Percentiles rank a stretch among this genome's conserved stretches.
These are phyloP conservation scores for Chrysopa pallens DNA, from an alignment of 1,140 invertebrate genomes.

Conservation along the genomic window DNA sequence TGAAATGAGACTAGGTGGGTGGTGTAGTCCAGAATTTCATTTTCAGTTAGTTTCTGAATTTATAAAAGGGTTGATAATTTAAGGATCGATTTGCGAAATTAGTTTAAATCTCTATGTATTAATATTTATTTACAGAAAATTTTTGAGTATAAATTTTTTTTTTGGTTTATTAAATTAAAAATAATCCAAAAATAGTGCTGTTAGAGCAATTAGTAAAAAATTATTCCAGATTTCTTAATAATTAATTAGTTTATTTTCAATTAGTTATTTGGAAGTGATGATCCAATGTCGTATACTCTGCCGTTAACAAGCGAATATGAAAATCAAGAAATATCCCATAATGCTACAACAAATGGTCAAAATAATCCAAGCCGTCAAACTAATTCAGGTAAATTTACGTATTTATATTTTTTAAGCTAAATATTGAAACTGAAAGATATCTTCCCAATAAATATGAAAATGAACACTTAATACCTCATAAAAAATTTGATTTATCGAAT, in stretches of 20 bases:
- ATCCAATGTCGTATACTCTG: not conserved
- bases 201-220: not conserved
- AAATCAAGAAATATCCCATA: too few relatives aligned
- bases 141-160: not conserved
- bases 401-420: slow-evolving; percentile 1
- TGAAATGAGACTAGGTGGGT: not conserved
- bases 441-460: too few relatives aligned
- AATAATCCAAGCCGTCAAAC: too few relatives aligned
- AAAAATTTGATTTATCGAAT: too few relatives aligned
- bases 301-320: not conserved
- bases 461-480: too few relatives aligned
- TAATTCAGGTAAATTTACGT: too few relatives aligned
- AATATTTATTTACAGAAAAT: not conserved
- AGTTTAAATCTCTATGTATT: not conserved
- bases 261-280: not conserved
- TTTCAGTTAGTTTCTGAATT: slow-evolving; percentile 1
- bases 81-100: too few relatives aligned
- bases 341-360: too few relatives aligned
- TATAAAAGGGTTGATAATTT: too few relatives aligned
- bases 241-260: not conserved
- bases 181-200: not conserved
- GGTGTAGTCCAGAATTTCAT: slow-evolving; percentile 1
- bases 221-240: not conserved
- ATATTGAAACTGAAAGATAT: slow-evolving; percentile 1
- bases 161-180: not conserved